Evolutionary conservation across 1,140 invertebrate species (phyloP).

Genomic region (Leptinotarsa lineolata): DNA sequence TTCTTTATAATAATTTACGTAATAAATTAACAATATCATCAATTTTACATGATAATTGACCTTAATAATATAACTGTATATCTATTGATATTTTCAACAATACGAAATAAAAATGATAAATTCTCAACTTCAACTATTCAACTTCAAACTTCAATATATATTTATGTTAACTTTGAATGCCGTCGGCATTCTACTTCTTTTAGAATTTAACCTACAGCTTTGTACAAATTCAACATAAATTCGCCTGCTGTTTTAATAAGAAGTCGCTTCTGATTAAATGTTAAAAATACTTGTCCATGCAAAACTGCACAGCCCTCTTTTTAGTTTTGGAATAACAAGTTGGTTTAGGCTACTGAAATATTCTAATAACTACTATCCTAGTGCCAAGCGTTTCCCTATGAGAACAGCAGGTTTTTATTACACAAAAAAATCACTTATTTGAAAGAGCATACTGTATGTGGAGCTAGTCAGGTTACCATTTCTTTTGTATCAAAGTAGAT

Average conservation of each 20-base stretch:
- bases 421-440: slow-evolving; percentile 19
- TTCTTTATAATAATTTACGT: slow-evolving; percentile 20
- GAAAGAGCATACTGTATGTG: slow-evolving; percentile 24
- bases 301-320: no score
- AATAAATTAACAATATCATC: slow-evolving; percentile 27
- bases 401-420: slow-evolving; percentile 8
- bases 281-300: background rate
- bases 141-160: slow-evolving; percentile 27
- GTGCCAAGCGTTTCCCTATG: background rate
- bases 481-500: no score
- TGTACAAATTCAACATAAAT: slow-evolving; percentile 27
- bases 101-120: slow-evolving; percentile 27
- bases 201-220: slow-evolving; percentile 32
- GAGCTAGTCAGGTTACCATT: slow-evolving; percentile 7
- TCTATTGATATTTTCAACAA: slow-evolving; percentile 35
- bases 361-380: background rate
- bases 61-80: slow-evolving; percentile 36
- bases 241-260: background rate
- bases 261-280: background rate
- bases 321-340: background rate
- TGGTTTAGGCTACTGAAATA: background rate
- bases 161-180: slow-evolving; percentile 23
- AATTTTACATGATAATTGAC: slow-evolving; percentile 32
- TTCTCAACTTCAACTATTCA: slow-evolving; percentile 26
- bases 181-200: slow-evolving; percentile 21